Evolutionary conservation across 1,140 invertebrate species (phyloP).

Genomic region (Melanaphis sacchari): DNA sequence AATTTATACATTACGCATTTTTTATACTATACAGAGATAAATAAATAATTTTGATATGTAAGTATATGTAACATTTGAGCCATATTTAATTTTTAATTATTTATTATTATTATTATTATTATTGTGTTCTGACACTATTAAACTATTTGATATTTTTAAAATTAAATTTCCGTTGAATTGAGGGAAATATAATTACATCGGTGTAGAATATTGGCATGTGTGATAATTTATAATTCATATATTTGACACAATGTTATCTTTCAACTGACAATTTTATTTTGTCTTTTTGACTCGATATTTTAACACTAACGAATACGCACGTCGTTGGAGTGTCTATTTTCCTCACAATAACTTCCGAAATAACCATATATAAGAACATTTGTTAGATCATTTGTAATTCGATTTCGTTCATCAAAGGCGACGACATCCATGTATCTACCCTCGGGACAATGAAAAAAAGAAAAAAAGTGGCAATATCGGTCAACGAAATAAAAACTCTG

Average conservation of each 20-base stretch:
- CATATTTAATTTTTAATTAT: neutral
- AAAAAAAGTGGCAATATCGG: neutral
- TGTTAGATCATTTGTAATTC: conserved; percentile 32
- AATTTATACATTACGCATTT: neutral
- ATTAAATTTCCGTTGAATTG: neutral
- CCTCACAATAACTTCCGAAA: neutral
- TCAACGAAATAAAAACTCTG: neutral
- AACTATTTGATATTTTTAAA: neutral
- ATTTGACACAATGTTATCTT: neutral
- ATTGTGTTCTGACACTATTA: neutral
- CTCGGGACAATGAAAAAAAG: neutral
- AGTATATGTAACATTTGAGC: neutral
- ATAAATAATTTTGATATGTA: neutral
- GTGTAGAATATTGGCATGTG: neutral
- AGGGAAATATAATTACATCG: neutral
- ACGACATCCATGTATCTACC: neutral
- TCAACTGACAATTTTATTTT: neutral
- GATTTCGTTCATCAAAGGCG: conserved; percentile 30
- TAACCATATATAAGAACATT: neutral
- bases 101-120: neutral
- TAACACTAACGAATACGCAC: neutral
- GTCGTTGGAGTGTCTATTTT: neutral
- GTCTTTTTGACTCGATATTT: neutral
- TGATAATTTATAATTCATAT: conserved; percentile 11
- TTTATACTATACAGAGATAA: neutral